phyloP scores from a whole-genome alignment of 2,113 vertebrate genomes.

The Saguinus imperator region DNA sequence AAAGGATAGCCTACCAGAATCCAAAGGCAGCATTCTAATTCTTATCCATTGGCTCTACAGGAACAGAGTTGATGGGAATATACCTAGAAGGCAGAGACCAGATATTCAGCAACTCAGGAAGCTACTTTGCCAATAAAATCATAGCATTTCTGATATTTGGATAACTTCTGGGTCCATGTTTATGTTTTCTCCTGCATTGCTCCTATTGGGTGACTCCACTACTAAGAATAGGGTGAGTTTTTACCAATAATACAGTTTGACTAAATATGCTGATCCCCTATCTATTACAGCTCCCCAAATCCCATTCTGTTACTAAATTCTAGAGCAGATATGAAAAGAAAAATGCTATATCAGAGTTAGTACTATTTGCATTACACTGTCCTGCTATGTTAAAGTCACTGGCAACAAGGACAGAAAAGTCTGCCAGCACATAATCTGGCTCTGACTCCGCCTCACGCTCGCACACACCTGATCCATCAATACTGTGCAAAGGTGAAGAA shows the following conservation, averaged over 20 bases:
- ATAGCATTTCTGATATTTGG: not conserved
- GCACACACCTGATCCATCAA: not conserved
- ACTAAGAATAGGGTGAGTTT: not conserved
- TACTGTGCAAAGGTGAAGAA: not conserved
- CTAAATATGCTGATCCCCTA: not conserved
- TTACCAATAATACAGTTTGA: not conserved
- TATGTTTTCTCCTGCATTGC: not conserved
- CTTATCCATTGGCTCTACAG: not conserved
- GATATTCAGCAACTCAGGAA: not conserved
- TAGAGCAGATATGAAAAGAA: not conserved
- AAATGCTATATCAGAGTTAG: fast-evolving
- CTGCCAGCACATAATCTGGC: not conserved
- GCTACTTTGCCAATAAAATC: not conserved
- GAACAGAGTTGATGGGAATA: not conserved
- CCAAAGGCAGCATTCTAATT: slow-evolving; percentile 44
- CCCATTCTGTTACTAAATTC: not conserved
- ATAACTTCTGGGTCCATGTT: not conserved
- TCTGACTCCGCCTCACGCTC: not conserved
- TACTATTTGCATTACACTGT: not conserved
- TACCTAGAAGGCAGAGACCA: not conserved
- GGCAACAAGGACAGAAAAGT: not conserved
- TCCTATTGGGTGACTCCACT: not conserved
- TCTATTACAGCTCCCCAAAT: not conserved
- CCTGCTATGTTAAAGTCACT: not conserved
- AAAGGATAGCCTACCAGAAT: slow-evolving; percentile 66